These are phyloP conservation scores for Papilio glaucus DNA, from an alignment of 1,140 invertebrate genomes.

Conservation along the genomic window DNA sequence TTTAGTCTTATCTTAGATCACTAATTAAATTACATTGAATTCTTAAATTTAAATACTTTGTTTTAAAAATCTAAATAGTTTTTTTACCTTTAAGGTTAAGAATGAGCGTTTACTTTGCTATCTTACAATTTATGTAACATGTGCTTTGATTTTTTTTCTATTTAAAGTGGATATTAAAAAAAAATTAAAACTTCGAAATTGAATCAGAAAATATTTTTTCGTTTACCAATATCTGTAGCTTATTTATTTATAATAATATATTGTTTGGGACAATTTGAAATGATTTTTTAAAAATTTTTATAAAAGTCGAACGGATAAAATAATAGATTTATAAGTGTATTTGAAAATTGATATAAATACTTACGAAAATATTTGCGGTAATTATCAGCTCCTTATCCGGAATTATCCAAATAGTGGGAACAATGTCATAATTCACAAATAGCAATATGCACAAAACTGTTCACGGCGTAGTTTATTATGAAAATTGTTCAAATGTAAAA, in stretches of 20 bases:
- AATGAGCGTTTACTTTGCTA: too few relatives aligned
- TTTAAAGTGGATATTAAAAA: slow-evolving; percentile 27
- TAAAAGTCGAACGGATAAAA: too few relatives aligned
- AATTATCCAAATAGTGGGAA: slow-evolving; percentile 80
- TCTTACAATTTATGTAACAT: too few relatives aligned
- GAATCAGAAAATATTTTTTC: neutral
- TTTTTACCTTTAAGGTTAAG: too few relatives aligned
- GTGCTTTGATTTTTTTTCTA: slow-evolving; percentile 27
- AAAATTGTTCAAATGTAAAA: slow-evolving; percentile 56
- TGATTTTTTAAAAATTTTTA: too few relatives aligned
- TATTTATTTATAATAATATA: too few relatives aligned
- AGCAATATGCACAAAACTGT: slow-evolving; percentile 67
- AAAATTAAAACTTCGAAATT: neutral
- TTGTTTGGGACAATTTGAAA: too few relatives aligned
- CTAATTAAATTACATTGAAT: slow-evolving; percentile 22
- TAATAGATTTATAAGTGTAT: too few relatives aligned
- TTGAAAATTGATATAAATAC: slow-evolving; percentile 50
- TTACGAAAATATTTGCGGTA: slow-evolving; percentile 82
- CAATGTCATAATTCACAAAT: slow-evolving; percentile 77
- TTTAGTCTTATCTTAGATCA: slow-evolving; percentile 32
- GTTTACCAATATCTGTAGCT: too few relatives aligned
- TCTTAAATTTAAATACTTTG: too few relatives aligned
- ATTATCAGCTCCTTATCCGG: slow-evolving; percentile 74
- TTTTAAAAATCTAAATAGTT: too few relatives aligned
- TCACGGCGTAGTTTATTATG: slow-evolving; percentile 63